A percentile compares a stretch with the other conserved stretches of the same genome.
Evolutionary conservation across 2,797 vertebrate species (phyloP).

Genomic region (Falco columbarius): DNA sequence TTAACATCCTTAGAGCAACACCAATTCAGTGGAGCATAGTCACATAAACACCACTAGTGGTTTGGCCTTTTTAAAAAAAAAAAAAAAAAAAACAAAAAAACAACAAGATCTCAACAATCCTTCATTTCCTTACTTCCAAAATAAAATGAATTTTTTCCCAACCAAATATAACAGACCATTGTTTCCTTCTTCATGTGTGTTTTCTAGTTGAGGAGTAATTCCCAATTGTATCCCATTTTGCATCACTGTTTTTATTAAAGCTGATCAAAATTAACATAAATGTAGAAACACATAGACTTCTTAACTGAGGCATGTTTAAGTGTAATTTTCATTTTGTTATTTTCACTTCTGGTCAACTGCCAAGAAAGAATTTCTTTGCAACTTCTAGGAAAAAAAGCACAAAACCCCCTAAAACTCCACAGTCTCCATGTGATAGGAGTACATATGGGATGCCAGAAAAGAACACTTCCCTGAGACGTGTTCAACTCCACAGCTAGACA

Average conservation of each 20-base stretch:
- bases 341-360: neutral
- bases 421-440: neutral
- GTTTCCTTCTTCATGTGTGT: neutral
- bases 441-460: neutral
- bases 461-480: neutral
- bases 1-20: neutral
- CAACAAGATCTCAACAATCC: neutral
- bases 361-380: neutral
- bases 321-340: neutral
- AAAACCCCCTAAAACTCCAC: neutral
- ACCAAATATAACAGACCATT: neutral
- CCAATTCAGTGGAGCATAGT: neutral
- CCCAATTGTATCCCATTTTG: neutral
- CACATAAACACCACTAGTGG: neutral
- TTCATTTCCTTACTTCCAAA: neutral
- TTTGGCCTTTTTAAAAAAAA: neutral
- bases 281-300: neutral
- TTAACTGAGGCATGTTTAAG: neutral
- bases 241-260: neutral
- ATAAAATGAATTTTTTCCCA: neutral
- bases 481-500: neutral
- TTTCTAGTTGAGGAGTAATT: neutral
- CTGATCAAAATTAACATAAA: neutral
- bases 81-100: too few relatives aligned
- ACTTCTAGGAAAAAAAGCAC: neutral